phyloP scores from a whole-genome alignment of 2,797 vertebrate species.

The Denticeps clupeoides region DNA sequence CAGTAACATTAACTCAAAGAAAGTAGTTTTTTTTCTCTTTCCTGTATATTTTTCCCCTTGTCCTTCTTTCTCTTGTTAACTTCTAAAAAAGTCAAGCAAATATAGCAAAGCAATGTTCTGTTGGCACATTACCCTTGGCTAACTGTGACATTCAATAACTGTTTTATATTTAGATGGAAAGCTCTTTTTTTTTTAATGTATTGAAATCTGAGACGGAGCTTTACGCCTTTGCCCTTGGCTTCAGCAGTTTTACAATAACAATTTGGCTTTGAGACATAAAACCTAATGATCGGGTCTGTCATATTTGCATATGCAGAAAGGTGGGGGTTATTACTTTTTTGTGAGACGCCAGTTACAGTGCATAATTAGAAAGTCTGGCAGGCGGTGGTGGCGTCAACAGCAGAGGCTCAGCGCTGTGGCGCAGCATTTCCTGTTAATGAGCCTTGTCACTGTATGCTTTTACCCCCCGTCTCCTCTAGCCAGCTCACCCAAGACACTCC shows the following conservation, averaged over 20 bases:
- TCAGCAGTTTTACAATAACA: conserved; percentile 58
- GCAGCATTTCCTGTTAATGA: conserved; percentile 60
- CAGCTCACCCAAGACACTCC: conserved; percentile 26
- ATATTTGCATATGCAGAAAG: conserved; percentile 65
- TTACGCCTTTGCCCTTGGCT: conserved; percentile 57
- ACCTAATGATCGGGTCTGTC: conserved; percentile 66
- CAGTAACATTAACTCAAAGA: no score
- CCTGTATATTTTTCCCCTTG: no score
- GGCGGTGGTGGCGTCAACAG: conserved; percentile 46
- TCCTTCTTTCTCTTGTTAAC: background rate
- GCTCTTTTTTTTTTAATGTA: conserved; percentile 52
- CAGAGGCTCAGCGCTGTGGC: conserved; percentile 32
- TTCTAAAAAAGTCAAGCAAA: conserved; percentile 21
- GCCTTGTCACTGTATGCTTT: conserved; percentile 51
- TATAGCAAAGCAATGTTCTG: conserved; percentile 23
- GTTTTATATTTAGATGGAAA: conserved; percentile 45
- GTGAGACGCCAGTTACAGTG: conserved; percentile 48
- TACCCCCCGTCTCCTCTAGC: conserved; percentile 25
- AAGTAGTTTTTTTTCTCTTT: no score
- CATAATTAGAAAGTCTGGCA: conserved; percentile 60
- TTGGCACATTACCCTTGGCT: conserved; percentile 32
- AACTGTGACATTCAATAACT: conserved; percentile 44
- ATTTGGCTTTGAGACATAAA: conserved; percentile 63
- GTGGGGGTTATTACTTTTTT: conserved; percentile 52
- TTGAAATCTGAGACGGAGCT: conserved; percentile 41